Evolutionary conservation across 2,113 vertebrate genomes (phyloP).

Genomic region (Pomatorhinus ruficollis): DNA sequence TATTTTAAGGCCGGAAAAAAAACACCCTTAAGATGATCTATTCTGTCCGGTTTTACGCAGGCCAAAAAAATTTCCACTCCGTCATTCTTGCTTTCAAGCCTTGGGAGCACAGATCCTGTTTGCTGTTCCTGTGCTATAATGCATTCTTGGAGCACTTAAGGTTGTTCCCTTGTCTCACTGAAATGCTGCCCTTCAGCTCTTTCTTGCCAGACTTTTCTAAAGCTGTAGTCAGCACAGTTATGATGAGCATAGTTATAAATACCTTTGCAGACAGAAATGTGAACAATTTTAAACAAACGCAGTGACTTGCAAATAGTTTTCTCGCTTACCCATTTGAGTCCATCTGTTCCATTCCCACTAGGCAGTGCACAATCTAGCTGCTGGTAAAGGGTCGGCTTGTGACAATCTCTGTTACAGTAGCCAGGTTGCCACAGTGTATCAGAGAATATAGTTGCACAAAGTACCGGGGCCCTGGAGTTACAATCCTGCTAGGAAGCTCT

Average conservation of each 20-base stretch:
- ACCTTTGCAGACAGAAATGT: not conserved
- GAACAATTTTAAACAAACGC: not conserved
- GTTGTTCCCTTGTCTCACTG: not conserved
- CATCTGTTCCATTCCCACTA: not conserved
- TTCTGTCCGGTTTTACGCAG: not conserved
- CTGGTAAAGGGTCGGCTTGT: not conserved
- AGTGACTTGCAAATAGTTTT: not conserved
- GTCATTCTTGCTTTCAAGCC: not conserved
- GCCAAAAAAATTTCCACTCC: not conserved
- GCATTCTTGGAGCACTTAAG: conserved; percentile 23
- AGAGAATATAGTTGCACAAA: rapidly evolving
- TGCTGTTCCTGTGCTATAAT: not conserved
- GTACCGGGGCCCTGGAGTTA: not conserved
- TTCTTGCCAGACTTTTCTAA: not conserved
- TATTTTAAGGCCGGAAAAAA: not conserved
- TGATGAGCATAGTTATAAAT: not conserved
- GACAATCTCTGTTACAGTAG: not conserved
- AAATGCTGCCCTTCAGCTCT: not conserved
- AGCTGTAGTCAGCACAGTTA: not conserved
- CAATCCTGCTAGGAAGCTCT: not conserved
- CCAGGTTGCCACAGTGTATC: not conserved
- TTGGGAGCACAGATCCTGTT: not conserved
- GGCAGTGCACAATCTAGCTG: not conserved
- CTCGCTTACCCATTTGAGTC: rapidly evolving
- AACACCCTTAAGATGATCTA: not conserved